phyloP scores from a whole-genome alignment of 2,888 invertebrate species.

The Axea sp. region DNA sequence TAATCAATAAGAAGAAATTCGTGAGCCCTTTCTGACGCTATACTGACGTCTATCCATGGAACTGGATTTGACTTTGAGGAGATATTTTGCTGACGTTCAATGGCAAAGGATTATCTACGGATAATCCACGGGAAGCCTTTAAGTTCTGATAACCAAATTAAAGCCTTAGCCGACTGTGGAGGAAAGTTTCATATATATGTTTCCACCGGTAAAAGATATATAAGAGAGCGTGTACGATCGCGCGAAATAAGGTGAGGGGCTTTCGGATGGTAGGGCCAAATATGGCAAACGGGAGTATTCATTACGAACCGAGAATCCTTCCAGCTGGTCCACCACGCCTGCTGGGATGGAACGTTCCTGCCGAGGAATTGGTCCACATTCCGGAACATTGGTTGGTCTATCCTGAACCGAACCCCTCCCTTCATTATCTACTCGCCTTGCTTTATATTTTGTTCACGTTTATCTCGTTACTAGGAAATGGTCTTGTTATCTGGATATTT shows the following conservation, averaged over 20 bases:
- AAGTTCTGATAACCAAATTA: conserved; percentile 65
- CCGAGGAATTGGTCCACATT: conserved; percentile 87
- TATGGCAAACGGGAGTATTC: conserved; percentile 73
- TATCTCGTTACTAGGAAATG: conserved; percentile 88
- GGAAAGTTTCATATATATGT: conserved; percentile 52
- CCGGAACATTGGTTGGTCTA: conserved; percentile 88
- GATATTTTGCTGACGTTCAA: conserved; percentile 71
- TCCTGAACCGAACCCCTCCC: conserved; percentile 89
- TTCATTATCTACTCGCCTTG: conserved; percentile 89
- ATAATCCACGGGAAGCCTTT: conserved; percentile 74
- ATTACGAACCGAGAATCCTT: conserved; percentile 75
- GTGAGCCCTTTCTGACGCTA: too few species aligned
- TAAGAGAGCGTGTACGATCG: conserved; percentile 63
- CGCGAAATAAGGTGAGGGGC: conserved; percentile 68
- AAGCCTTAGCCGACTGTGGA: conserved; percentile 59
- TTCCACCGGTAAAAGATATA: conserved; percentile 64
- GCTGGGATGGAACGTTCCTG: conserved; percentile 88
- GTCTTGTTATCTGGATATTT: conserved; percentile 92
- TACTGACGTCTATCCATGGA: conserved; percentile 62
- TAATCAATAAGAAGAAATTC: too few species aligned
- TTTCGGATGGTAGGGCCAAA: conserved; percentile 71
- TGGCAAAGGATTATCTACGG: conserved; percentile 73
- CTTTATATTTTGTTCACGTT: conserved; percentile 88
- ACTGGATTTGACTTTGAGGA: conserved; percentile 72
- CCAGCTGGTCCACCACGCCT: conserved; percentile 79